phyloP scores from a whole-genome alignment of 2,113 vertebrate genomes.

The Plecotus auritus region DNA sequence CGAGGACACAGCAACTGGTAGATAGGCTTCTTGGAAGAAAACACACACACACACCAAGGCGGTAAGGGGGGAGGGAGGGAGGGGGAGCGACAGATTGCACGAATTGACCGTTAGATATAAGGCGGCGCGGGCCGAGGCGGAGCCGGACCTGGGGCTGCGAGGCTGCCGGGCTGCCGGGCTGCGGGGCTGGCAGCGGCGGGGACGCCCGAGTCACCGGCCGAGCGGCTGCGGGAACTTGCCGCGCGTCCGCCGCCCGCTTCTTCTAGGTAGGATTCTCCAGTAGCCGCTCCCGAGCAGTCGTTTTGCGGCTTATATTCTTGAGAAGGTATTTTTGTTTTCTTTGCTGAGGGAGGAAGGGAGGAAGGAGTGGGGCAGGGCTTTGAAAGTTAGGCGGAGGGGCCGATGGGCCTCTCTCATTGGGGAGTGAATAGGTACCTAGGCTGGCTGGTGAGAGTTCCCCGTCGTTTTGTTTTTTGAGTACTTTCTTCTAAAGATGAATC shows the following conservation, averaged over 20 bases:
- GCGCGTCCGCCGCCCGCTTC: neutral
- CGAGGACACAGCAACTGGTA: conserved; percentile 90
- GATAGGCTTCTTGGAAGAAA: conserved; percentile 78
- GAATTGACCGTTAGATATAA: conserved; percentile 89
- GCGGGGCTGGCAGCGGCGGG: conserved; percentile 24
- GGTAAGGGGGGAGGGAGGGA: neutral
- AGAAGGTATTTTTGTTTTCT: neutral
- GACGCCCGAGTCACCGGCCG: conserved; percentile 18
- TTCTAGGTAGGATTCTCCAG: conserved; percentile 29
- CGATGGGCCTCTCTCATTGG: neutral
- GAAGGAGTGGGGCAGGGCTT: neutral
- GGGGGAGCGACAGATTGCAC: conserved; percentile 91
- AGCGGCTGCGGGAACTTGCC: neutral
- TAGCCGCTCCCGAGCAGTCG: neutral
- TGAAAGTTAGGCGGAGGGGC: conserved; percentile 21
- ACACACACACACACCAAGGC: neutral
- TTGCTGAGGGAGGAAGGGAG: neutral
- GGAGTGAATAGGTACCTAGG: neutral
- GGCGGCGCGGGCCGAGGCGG: conserved; percentile 77
- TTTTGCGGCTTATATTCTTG: neutral
- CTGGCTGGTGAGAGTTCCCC: neutral
- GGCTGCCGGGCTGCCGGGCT: neutral
- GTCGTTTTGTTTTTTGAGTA: neutral
- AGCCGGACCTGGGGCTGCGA: conserved; percentile 5
- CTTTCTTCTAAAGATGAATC: neutral